Evolutionary conservation across 2,113 vertebrate genomes (phyloP).

Genomic region (Gracilinanus agilis): DNA sequence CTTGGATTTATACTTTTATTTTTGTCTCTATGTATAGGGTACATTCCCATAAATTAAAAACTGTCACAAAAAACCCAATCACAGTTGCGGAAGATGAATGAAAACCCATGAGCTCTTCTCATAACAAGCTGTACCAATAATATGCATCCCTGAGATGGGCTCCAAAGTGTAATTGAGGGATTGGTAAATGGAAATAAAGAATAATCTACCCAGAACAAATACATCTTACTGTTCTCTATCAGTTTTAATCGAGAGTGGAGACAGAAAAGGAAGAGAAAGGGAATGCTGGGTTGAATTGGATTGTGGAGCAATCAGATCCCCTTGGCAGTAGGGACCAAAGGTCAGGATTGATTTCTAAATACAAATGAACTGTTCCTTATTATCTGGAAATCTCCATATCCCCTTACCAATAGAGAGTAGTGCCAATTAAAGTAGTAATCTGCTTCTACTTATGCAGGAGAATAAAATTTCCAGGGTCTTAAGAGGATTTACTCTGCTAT

Average conservation of each 20-base stretch:
- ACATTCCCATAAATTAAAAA: not conserved
- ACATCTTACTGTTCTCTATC: not conserved
- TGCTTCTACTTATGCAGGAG: slow-evolving; percentile 37
- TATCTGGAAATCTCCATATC: slow-evolving; percentile 1
- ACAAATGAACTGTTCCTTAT: not conserved
- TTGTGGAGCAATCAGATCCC: not conserved
- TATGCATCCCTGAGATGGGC: not conserved
- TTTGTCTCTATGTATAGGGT: not conserved
- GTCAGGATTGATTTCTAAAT: slow-evolving; percentile 8
- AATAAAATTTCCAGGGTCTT: slow-evolving; percentile 27
- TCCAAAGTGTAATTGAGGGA: slow-evolving; percentile 2
- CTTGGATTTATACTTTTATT: slow-evolving; percentile 31
- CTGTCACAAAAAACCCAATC: not conserved
- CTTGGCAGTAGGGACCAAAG: not conserved
- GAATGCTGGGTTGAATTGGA: not conserved
- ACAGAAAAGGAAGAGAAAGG: slow-evolving; percentile 2
- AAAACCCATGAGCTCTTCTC: not conserved
- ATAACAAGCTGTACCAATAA: not conserved
- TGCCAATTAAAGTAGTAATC: not conserved
- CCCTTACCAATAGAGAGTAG: slow-evolving; percentile 9
- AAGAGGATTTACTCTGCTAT: slow-evolving; percentile 30
- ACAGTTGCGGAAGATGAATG: slow-evolving; percentile 19
- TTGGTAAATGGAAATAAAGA: slow-evolving; percentile 30
- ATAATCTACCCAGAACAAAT: not conserved
- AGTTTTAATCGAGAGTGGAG: slow-evolving; percentile 11